phyloP scores from a whole-genome alignment of 30 jellyfish, hydroid and myxozoan genomes.

The Chrysaora quinquecirrha region DNA sequence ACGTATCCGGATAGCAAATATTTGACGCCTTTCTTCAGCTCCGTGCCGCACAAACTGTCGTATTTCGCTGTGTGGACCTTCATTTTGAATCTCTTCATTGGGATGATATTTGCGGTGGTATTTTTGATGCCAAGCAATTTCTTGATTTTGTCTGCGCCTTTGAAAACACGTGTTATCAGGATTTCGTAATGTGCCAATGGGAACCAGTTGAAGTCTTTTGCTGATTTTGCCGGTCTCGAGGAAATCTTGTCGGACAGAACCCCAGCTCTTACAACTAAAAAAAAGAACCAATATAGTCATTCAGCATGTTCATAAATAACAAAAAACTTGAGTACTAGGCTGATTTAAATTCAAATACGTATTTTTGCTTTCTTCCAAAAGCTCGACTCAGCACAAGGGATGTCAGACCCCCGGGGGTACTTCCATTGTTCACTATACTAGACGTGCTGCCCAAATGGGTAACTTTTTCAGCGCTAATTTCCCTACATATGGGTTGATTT shows the following conservation, averaged over 20 bases:
- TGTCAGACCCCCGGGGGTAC: too few species aligned
- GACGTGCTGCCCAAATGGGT: too few species aligned
- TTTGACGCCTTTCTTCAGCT: conserved; percentile 20
- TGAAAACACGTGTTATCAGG: conserved; percentile 26
- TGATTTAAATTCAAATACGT: too few species aligned
- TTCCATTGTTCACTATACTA: too few species aligned
- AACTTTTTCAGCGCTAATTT: too few species aligned
- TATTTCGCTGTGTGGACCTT: conserved; percentile 14
- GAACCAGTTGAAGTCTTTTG: neutral
- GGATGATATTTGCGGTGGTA: neutral
- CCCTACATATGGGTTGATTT: too few species aligned
- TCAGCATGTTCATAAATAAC: too few species aligned
- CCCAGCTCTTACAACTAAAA: neutral
- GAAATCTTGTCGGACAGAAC: conserved; percentile 2
- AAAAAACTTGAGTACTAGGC: too few species aligned
- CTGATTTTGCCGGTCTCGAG: neutral
- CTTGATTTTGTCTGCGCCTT: conserved; percentile 24
- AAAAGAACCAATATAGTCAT: too few species aligned
- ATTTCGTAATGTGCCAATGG: conserved; percentile 29
- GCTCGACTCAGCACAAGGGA: too few species aligned
- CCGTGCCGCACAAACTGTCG: conserved; percentile 20
- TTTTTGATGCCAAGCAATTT: conserved; percentile 13
- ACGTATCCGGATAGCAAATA: conserved; percentile 39
- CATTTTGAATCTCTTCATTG: conserved; percentile 19
- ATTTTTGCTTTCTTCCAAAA: too few species aligned